Percentiles rank a stretch among this genome's conserved stretches.
Evolutionary conservation across 2,888 invertebrate genomes (phyloP).

Genomic region (Chouioia cunea): DNA sequence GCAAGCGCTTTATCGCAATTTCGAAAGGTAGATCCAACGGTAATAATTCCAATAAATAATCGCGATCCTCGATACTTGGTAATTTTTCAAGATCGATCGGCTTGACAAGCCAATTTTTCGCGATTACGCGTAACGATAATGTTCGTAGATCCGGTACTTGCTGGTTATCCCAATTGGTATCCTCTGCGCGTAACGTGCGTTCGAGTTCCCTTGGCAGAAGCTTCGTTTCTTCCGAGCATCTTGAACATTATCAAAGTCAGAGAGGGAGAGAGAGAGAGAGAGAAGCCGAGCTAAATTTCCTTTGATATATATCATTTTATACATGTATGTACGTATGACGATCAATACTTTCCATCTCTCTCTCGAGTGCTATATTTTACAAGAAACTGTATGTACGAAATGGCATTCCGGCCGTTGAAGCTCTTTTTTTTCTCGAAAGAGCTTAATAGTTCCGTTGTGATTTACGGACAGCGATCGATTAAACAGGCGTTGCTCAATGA

Average conservation of each 20-base stretch:
- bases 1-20: slow-evolving; percentile 61
- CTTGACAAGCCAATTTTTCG: slow-evolving; percentile 63
- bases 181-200: slow-evolving; percentile 58
- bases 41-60: slow-evolving; percentile 74
- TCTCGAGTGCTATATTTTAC: too few species aligned
- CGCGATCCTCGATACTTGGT: slow-evolving; percentile 72
- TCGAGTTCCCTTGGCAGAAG: slow-evolving; percentile 51
- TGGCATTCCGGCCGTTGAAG: too few species aligned
- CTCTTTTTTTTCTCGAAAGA: too few species aligned
- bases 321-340: slow-evolving; percentile 8
- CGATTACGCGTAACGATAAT: slow-evolving; percentile 56
- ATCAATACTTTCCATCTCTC: too few species aligned
- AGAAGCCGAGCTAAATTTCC: too few species aligned
- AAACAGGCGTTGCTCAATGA: too few species aligned
- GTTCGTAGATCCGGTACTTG: slow-evolving; percentile 51
- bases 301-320: too few species aligned
- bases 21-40: slow-evolving; percentile 74
- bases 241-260: too few species aligned
- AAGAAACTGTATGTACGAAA: too few species aligned
- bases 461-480: too few species aligned
- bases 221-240: slow-evolving; percentile 59
- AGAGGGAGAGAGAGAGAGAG: too few species aligned
- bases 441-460: too few species aligned
- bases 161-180: slow-evolving; percentile 58
- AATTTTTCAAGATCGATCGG: slow-evolving; percentile 72